phyloP scores from a whole-genome alignment of 1,140 invertebrate species.

The Pachypeltis micranthus region DNA sequence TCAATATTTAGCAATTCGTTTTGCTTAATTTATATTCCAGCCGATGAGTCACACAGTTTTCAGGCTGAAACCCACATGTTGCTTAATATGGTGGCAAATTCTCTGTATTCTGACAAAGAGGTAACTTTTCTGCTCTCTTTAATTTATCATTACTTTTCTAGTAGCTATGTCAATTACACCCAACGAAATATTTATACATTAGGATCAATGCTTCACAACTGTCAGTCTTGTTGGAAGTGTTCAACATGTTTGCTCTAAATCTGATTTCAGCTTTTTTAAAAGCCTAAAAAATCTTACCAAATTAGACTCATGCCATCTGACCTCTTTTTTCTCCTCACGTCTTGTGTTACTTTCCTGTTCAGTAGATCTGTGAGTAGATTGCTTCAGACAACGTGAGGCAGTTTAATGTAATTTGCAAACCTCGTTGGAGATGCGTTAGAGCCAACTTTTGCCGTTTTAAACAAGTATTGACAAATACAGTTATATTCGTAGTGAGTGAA shows the following conservation, averaged over 20 bases:
- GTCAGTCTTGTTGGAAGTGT: neutral
- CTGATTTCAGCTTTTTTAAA: neutral
- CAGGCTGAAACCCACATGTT: slow-evolving; percentile 93
- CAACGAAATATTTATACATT: no score
- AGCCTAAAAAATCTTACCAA: neutral
- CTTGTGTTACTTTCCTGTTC: no score
- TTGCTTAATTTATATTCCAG: no score
- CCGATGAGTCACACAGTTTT: slow-evolving; percentile 40
- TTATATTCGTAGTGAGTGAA: no score
- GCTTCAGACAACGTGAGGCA: no score
- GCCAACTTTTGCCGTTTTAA: no score
- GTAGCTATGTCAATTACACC: neutral
- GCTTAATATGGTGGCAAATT: slow-evolving; percentile 92
- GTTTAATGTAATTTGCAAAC: no score
- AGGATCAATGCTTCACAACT: neutral
- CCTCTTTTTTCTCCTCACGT: no score
- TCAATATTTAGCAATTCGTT: no score
- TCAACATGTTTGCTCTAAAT: neutral
- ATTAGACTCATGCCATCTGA: neutral
- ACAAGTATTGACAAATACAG: no score
- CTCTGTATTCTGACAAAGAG: slow-evolving; percentile 95
- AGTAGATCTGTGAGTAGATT: no score
- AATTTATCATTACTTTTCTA: slow-evolving; percentile 15
- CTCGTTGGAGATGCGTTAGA: no score
- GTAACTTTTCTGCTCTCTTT: slow-evolving; percentile 37